Base-by-base conservation (phyloP, 2,888 invertebrate genomes). In the Xanthorhoe designata region DNA sequence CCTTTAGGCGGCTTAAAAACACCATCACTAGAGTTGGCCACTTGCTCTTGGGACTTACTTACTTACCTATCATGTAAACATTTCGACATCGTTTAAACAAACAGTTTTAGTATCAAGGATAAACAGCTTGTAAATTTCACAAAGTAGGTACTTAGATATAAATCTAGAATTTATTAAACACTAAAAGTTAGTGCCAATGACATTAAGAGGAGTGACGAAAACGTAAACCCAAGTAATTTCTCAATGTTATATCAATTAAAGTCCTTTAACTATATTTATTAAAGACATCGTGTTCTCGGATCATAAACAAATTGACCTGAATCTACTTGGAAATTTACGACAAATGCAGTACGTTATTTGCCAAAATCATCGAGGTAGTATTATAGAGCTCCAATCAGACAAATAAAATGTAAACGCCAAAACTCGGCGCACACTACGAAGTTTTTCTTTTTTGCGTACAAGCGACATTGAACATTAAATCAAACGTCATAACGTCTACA, bases 231-330 rank as follows among this genome's bases (percentile, higher is more conserved):
- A 52, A 57, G 63, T 65, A 59, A 57, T 63, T 68, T 69, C 58
- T 71, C 69, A 70, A 68, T 65, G 56, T 55, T 62, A 64, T 67
- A 49, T 61, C 57, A 68, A 65, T 67, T 62, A 63, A 69, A 57
- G 66, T 64, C 51, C 56, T 62, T 63, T 66, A 49, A 17, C 57
- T 61, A 42, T 69, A 72, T 69, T 69, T 69, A 74, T 66, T 61
- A 47, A 53, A 9, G 32, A 59, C 64, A 69, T 69, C 66, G 69
- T 66, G 60, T 69, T 62, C 70, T 68, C 68, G 53, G 66, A 67
- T 77, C 72, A 75, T 76, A 76, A 72, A 79, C 69, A 76, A 70
- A 73, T 72, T 77, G 78, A 70, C 78, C 79, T 78, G 70, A 79
- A 76, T 76, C 73, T 76, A 77, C 75, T 64, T n/a, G 62, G 69